Evolutionary conservation across 1,140 invertebrate species (phyloP), one percentile per base, ranked within the genome.

Genomic region (Hypothenemus hampei): DNA sequence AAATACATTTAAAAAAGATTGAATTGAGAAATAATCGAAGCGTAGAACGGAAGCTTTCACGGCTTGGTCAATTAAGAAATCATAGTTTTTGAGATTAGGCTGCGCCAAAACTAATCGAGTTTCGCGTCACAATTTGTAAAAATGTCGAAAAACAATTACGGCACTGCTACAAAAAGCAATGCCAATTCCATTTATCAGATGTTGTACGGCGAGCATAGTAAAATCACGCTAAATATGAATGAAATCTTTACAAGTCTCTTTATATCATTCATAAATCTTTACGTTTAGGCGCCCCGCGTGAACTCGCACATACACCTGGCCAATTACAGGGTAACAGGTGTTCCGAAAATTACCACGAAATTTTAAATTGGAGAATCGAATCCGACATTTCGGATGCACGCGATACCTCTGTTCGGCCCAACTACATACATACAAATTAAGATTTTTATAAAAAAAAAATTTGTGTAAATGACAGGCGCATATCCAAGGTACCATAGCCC

Each of bases 191-290:
- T 23, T 55, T 59, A 55, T 55, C 51, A 55, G 45, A 47, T 54
- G 45, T 54, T 49, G 37, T 55, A 59, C 45, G 48, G 50, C 37
- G 37, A 59, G 51, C 50, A 55, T 48, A 59, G 50, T 55, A 59
- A 59, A 59, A 45, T 54, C 51, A 45, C 44, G 51, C 24, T 40
- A 56, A 56, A 57, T 60, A 62, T 62, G 60, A 62, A 62, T 62
- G 60, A 62, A 62, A 60, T 51, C 51, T 57, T 62, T 60, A 59
- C 49, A 58, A 59, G 50, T 50, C 53, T n/a, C 19, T 41, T 48
- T 20, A 31, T 45, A 57, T 54, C 60, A 62, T 62, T 62, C 58
- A 62, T 62, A 62, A 62, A 60, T 59, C 57, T 55, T 47, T 59
- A 54, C 47, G 36, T 45, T 48, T 57, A 45, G 53, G 52, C 39